Evolutionary conservation across 2,888 invertebrate genomes (phyloP).

Genomic region (Aphrophora alni): DNA sequence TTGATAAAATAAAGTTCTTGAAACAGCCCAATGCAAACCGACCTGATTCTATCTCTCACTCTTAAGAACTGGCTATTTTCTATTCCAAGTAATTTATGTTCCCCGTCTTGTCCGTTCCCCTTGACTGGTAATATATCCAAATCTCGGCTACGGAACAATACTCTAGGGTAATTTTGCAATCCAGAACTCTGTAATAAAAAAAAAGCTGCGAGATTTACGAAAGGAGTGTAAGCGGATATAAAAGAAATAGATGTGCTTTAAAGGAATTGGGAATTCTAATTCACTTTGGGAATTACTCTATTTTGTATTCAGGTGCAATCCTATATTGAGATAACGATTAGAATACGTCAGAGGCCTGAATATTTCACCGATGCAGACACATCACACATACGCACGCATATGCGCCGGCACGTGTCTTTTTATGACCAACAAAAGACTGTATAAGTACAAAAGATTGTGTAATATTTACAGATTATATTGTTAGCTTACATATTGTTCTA

Average conservation of each 20-base stretch:
- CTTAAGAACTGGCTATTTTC: background rate
- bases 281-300: background rate
- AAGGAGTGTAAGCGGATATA: background rate
- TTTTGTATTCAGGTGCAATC: background rate
- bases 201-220: background rate
- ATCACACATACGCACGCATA: too few relatives aligned
- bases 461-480: too few relatives aligned
- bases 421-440: too few relatives aligned
- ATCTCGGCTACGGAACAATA: background rate
- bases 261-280: background rate
- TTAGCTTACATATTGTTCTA: too few relatives aligned
- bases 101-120: background rate
- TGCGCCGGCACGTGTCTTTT: too few relatives aligned
- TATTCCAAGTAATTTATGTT: background rate
- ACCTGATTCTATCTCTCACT: too few relatives aligned
- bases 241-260: background rate
- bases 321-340: background rate
- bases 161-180: background rate
- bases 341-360: too few relatives aligned
- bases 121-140: background rate
- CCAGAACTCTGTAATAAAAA: background rate
- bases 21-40: too few relatives aligned
- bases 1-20: too few relatives aligned
- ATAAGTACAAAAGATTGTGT: too few relatives aligned
- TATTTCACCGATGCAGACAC: too few relatives aligned